phyloP scores from a whole-genome alignment of 2,113 vertebrate genomes.

The Centrocercus urophasianus region DNA sequence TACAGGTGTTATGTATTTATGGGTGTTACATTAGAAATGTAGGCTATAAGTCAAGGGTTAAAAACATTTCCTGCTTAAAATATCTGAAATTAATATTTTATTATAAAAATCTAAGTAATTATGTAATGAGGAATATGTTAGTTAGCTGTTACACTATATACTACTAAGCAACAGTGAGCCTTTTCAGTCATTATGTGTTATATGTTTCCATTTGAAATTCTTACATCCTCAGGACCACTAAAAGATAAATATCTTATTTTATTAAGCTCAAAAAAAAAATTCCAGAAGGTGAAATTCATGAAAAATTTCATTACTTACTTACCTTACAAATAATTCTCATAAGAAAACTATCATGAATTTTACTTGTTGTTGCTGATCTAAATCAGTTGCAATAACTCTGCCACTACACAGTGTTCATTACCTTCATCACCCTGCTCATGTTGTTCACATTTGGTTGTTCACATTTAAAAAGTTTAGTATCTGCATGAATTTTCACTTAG shows the following conservation, averaged over 20 bases:
- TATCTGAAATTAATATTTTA: background rate
- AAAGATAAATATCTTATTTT: background rate
- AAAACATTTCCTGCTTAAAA: background rate
- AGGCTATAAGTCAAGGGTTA: background rate
- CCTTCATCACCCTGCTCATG: background rate
- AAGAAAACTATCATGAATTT: background rate
- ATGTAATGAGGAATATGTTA: background rate
- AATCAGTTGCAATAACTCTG: background rate
- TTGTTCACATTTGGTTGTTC: background rate
- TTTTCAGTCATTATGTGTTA: background rate
- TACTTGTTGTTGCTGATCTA: background rate
- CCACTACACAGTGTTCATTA: background rate
- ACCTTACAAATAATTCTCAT: background rate
- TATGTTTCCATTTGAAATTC: background rate
- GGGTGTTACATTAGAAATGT: background rate
- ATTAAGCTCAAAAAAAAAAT: background rate
- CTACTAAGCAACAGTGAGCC: background rate
- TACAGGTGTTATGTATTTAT: too few species aligned
- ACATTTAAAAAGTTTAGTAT: background rate
- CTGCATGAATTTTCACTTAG: background rate
- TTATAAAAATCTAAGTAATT: background rate
- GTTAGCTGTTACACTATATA: background rate
- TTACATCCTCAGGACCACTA: background rate
- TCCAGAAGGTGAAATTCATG: background rate
- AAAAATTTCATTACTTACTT: background rate